These are phyloP conservation scores for Aculops lycopersici DNA, from an alignment of 1,140 invertebrate species.

Conservation along the genomic window DNA sequence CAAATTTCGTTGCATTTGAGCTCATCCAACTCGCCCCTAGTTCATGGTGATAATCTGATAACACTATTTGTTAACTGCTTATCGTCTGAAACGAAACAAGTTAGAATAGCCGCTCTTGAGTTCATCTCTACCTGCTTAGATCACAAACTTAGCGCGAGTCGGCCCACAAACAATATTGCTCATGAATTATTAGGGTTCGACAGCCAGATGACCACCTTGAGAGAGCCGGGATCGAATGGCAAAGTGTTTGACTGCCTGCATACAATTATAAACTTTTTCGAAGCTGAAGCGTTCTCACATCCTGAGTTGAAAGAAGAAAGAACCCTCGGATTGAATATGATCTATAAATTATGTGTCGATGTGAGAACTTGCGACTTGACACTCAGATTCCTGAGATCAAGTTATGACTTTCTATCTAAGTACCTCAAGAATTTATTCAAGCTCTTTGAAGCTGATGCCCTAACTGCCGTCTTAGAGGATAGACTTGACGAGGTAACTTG, in stretches of 20 bases:
- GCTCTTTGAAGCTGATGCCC: background rate
- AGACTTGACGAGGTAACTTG: conserved; percentile 4
- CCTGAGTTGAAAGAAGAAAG: conserved; percentile 3
- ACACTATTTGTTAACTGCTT: conserved; percentile 49
- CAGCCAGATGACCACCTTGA: conserved; percentile 19
- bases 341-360: conserved; percentile 7
- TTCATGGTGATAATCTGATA: conserved; percentile 16
- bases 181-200: conserved; percentile 67
- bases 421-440: conserved; percentile 1
- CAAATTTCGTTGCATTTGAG: conserved; percentile 5
- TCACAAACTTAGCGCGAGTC: background rate
- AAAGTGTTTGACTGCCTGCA: conserved; percentile 8
- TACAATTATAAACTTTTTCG: conserved; percentile 6
- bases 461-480: background rate
- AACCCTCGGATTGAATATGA: conserved; percentile 5
- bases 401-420: conserved; percentile 6
- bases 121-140: conserved; percentile 6
- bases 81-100: conserved; percentile 27
- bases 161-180: conserved; percentile 35
- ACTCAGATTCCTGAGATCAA: conserved; percentile 7
- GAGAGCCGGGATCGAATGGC: conserved; percentile 16
- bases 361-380: conserved; percentile 3
- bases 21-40: conserved; percentile 1
- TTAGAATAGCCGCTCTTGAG: conserved; percentile 11
- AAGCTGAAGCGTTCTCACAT: background rate